Base-by-base conservation (phyloP, 2,113 vertebrate species). In the Stegastes partitus region DNA sequence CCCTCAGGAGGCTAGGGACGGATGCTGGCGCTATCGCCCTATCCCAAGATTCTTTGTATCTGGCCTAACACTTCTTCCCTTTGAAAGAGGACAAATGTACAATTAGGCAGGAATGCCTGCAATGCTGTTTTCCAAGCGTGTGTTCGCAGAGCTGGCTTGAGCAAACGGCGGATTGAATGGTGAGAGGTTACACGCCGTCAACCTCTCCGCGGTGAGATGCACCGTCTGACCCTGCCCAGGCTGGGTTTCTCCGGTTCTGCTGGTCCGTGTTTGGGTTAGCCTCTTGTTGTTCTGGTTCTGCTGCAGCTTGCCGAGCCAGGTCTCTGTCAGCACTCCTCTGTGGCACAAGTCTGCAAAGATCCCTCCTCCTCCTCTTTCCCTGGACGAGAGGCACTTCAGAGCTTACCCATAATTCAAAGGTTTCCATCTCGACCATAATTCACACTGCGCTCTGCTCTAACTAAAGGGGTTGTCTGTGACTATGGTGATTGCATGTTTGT, bases 71-170 rank as follows among this genome's bases (percentile, higher is more conserved):
- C 93, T 93, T 94, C 91, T 90, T 87, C 77, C 82, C 91, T 91
- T 94, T 94, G 86, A 91, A 92, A 91, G 92, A 93, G 88, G 90
- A 94, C 93, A 93, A 94, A 94, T 95, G 92, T 94, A 94, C 93
- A 95, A 94, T 95, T 95, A 95, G 89, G 89, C 77, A 92, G 92
- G 95, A 95, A 95, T 95, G 92, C 74, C 81, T 87, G 92, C 91
- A 89, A 95, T 93, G 94, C 89, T 84, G 84, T 84, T 89, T 91
- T 90, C 85, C 81, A 78, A 81, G 83, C 61, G 79, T 79, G 83
- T 78, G 86, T 85, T 90, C 70, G 73, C 57, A 73, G 81, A 50
- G 68, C 67, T 70, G 85, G 86, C 77, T 68, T 58, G 34, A 81
- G 87, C 78, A 81, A 77, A 67, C 21, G 77, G 68, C 4, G 49